These are phyloP conservation scores for Girardinus metallicus DNA, from an alignment of 2,797 vertebrate species.

Conservation along the genomic window DNA sequence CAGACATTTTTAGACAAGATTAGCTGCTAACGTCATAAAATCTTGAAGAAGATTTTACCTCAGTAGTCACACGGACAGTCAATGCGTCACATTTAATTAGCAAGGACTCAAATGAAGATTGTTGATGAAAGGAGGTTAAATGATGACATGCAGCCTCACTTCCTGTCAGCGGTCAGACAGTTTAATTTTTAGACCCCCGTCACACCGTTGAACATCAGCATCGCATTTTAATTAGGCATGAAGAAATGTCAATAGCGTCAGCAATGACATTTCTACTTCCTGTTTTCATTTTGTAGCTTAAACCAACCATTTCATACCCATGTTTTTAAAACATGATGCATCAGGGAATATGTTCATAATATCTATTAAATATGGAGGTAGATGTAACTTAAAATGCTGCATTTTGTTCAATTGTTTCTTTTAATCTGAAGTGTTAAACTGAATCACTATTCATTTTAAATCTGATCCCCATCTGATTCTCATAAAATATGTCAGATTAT, in stretches of 20 bases:
- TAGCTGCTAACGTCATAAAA: not conserved
- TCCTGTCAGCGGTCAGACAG: not conserved
- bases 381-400: not conserved
- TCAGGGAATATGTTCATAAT: not conserved
- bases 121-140: not conserved
- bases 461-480: not conserved
- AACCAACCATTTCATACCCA: not conserved
- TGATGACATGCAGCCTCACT: not conserved
- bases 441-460: not conserved
- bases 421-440: not conserved
- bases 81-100: not conserved
- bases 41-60: not conserved
- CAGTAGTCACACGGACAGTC: not conserved
- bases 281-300: not conserved
- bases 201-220: not conserved
- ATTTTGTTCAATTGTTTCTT: not conserved
- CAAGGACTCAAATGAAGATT: not conserved
- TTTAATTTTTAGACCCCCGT: not conserved
- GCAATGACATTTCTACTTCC: not conserved
- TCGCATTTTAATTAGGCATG: not conserved
- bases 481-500: not conserved
- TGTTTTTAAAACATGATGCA: not conserved
- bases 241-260: not conserved
- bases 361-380: not conserved
- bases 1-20: not conserved